phyloP scores from a whole-genome alignment of 2,797 vertebrate genomes.

The Sciurus vulgaris region DNA sequence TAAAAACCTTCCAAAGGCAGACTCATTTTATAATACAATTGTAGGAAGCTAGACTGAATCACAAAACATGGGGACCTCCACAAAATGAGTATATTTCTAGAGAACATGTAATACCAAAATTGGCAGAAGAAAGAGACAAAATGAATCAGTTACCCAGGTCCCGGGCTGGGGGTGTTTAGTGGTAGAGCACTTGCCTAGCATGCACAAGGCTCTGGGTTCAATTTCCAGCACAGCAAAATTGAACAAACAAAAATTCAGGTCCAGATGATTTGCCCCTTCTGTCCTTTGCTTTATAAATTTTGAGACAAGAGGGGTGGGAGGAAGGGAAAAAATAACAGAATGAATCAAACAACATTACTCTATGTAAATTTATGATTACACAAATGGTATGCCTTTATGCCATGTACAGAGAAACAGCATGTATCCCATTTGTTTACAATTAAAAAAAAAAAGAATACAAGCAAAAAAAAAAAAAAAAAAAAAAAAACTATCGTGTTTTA shows the following conservation, averaged over 20 bases:
- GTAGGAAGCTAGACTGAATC: constrained; percentile 3
- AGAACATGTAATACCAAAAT: constrained; percentile 58
- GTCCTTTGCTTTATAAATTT: no score
- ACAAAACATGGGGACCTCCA: neutral
- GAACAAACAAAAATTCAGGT: neutral
- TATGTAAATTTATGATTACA: no score
- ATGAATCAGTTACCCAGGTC: constrained; percentile 27
- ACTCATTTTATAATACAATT: constrained; percentile 11
- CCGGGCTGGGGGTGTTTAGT: neutral
- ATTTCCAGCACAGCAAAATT: neutral
- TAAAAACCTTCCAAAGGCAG: constrained; percentile 19
- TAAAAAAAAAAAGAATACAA: no score
- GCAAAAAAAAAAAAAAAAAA: no score
- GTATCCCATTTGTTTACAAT: no score
- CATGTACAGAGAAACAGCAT: no score
- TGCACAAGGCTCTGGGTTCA: neutral
- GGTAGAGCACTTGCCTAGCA: neutral
- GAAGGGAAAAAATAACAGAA: no score
- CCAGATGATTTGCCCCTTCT: no score
- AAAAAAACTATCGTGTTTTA: neutral
- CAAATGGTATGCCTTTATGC: no score
- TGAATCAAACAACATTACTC: no score
- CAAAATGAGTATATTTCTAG: constrained; percentile 48
- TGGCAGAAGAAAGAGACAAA: constrained; percentile 32
- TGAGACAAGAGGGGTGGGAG: no score